Base-by-base conservation (phyloP, 2,888 invertebrate genomes). In the Netelia virgata region DNA sequence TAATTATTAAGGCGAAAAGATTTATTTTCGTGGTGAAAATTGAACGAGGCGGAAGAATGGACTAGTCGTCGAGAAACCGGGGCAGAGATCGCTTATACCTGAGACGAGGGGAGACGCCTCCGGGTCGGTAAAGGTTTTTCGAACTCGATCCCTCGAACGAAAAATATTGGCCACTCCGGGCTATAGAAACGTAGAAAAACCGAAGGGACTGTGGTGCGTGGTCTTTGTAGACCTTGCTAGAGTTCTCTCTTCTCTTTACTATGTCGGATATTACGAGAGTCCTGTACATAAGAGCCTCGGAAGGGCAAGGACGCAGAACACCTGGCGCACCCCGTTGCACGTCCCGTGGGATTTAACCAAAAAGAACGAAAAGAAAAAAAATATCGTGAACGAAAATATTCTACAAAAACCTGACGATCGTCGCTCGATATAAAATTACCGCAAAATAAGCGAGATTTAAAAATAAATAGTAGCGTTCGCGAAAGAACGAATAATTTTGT, bases 271-370 rank as follows among this genome's bases (percentile, higher is more conserved):
- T 36, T 36, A 36, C 23, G 63, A 14, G 57, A 36, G 53, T 36
- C 28, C 18, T 55, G 41, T 36, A 14, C 50, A 68, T 43, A 63
- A 59, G 73, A 50, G 61, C 57, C 75, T 41, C 28, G n/a, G 68
- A 74, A 79, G 78, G 78, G 82, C 78, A 78, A 79, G 78, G 82
- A 82, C 78, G 81, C 50, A 59, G 73, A 69, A 83, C 84, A 85
- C 84, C 82, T 82, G 82, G 82, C 75, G 81, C 70, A 50, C 43
- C 75, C 55, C 55, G 14, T 20, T 50, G 23, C 23, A 18, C 69
- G 77, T 63, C 63, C 73, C 16, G 57, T 74, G 73, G 68, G 73
- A 77, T 81, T 84, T 74, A 53, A 69, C 47, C 57, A 81, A 81
- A 68, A 74, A 77, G n/a, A 47, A 43, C 50, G 18, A 36, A 10